Evolutionary conservation across 2,797 vertebrate species (phyloP).

Genomic region (Lepus oiostolus): DNA sequence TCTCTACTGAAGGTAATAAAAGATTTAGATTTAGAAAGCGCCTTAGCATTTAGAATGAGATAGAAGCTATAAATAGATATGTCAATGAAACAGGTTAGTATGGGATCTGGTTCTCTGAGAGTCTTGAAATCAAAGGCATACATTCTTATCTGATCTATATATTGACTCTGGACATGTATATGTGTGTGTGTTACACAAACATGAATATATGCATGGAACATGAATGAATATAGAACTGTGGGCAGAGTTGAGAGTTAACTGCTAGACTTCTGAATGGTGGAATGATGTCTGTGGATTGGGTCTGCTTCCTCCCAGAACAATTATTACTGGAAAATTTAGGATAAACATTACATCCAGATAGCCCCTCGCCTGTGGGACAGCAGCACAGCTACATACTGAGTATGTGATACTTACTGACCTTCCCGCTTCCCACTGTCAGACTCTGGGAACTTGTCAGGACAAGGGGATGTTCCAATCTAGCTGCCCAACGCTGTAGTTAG

Average conservation of each 20-base stretch:
- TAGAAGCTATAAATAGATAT: slow-evolving; percentile 76
- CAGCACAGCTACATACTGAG: not conserved
- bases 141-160: not conserved
- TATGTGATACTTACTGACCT: not conserved
- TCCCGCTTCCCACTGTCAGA: not conserved
- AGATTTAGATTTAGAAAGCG: slow-evolving; percentile 85
- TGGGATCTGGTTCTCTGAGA: slow-evolving; percentile 51
- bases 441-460: not conserved
- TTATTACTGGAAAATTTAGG: not conserved
- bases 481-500: not conserved
- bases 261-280: not conserved
- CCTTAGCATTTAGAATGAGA: slow-evolving; percentile 80
- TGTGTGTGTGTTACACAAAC: not conserved
- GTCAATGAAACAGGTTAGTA: slow-evolving; percentile 71
- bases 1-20: slow-evolving; percentile 83
- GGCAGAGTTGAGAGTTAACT: not conserved
- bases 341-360: not conserved
- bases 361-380: not conserved
- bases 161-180: not conserved
- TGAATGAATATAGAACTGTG: not conserved
- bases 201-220: not conserved
- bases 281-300: not conserved
- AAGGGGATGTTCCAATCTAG: not conserved
- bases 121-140: not conserved
- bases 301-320: not conserved